Base-by-base conservation (phyloP, 2,797 vertebrate genomes). In the Melanotaenia parkinsoni region DNA sequence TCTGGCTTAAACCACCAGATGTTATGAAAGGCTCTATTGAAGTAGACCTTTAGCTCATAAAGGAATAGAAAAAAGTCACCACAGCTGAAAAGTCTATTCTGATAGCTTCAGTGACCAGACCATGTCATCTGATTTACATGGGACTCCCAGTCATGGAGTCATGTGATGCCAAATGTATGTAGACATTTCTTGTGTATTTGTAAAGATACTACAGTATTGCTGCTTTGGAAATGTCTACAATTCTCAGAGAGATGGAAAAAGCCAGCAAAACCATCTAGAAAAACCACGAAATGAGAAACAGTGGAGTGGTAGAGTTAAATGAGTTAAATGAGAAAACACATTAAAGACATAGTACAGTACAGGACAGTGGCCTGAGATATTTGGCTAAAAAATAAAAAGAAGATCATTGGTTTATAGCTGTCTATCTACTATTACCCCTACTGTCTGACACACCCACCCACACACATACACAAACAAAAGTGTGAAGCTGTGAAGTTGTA, bases 1-100 rank as follows among this genome's bases (percentile, higher is more conserved):
- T 54, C 57, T 67, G 80, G 83, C 87, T 82, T 72, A 74, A 76
- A 79, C 69, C 81, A 81, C 92, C 93, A 93, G 89, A 94, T 94
- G 92, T 92, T 93, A 91, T 92, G 88, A 93, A 93, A 92, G 92
- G 82, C 72, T 83, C 88, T 74, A 91, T 90, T 94, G 88, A 93
- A 91, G 84, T 83, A 53, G 66, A 83, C 81, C 81, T 83, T 81
- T 70, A 76, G 74, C 76, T 87, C 89, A 86, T 86, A 88, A 85
- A 88, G 69, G 60, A 74, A 66, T 66, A 63, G 51, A 83, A 76
- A 78, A 38, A 79, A 81, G 76, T 72, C 47, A 50, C 79, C 45
- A 24, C 62, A 81, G 83, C 76, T 74, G 76, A 81, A 77, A 82
- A 84, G 83, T 84, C 76, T 70, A 51, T 81, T 70, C 67, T 73